Conservation (phyloP, 2,888 invertebrate genomes). For the Drosophila nr. fundita region DNA sequence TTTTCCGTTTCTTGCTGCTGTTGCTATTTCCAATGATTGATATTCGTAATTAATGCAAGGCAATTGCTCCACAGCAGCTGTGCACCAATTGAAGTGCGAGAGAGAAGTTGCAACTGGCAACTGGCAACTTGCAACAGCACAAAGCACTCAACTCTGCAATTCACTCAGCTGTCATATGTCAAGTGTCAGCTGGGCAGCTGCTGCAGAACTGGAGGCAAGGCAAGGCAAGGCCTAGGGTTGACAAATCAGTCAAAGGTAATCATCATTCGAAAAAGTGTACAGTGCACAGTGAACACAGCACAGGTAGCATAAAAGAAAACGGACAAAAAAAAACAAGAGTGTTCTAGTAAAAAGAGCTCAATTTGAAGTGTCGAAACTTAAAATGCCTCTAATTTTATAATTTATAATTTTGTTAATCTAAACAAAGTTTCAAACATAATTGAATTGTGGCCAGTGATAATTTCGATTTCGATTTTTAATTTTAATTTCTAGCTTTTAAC, state of each 20-base stretch:
- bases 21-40: slow-evolving; percentile 34
- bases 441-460: background rate
- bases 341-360: background rate
- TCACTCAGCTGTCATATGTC: slow-evolving; percentile 41
- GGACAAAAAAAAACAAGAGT: background rate
- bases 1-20: background rate
- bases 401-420: too few relatives aligned
- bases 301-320: slow-evolving; percentile 11
- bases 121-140: slow-evolving; percentile 10
- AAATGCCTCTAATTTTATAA: background rate
- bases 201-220: background rate
- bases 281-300: background rate
- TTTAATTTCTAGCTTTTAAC: background rate
- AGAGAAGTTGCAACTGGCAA: slow-evolving; percentile 33
- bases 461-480: background rate
- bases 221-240: slow-evolving; percentile 9
- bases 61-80: slow-evolving; percentile 52
- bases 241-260: slow-evolving; percentile 39
- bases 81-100: slow-evolving; percentile 28
- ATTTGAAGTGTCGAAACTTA: background rate
- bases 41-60: slow-evolving; percentile 42
- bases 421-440: background rate
- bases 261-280: slow-evolving; percentile 21
- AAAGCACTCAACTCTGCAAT: slow-evolving; percentile 35
- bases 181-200: slow-evolving; percentile 31